A percentile compares a stretch with the other conserved stretches of the same genome.
These are phyloP conservation scores for Tragopan temminckii DNA, from an alignment of 2,797 vertebrate genomes.

Conservation along the genomic window DNA sequence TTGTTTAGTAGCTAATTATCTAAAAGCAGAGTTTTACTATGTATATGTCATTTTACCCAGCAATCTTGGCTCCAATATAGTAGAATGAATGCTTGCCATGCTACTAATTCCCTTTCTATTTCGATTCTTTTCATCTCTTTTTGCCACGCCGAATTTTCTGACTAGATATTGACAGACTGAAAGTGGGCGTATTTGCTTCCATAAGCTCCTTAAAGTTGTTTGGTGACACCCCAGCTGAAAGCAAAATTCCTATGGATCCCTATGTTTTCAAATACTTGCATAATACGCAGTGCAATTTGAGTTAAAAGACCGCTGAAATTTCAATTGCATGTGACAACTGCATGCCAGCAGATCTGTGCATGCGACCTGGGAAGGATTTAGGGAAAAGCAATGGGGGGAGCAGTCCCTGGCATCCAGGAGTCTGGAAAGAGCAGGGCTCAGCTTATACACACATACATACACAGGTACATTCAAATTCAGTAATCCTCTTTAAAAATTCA, in stretches of 20 bases:
- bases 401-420: neutral
- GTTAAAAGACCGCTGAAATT: neutral
- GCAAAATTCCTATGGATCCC: conserved; percentile 60
- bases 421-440: neutral
- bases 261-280: neutral
- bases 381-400: neutral
- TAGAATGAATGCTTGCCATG: conserved; percentile 83
- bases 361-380: neutral
- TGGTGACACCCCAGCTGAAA: conserved; percentile 69
- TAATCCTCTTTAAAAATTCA: neutral
- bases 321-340: neutral
- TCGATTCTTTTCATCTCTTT: conserved; percentile 84
- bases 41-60: conserved; percentile 81
- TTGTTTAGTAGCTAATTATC: conserved; percentile 84
- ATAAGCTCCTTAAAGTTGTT: conserved; percentile 82
- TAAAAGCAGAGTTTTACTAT: conserved; percentile 79
- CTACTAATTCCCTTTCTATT: conserved; percentile 83
- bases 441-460: rapidly evolving
- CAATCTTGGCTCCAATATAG: conserved; percentile 82
- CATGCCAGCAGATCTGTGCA: neutral
- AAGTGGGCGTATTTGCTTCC: conserved; percentile 81
- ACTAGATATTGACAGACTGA: conserved; percentile 82
- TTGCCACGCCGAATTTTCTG: conserved; percentile 82
- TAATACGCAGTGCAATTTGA: neutral
- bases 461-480: rapidly evolving